These are phyloP conservation scores for Palythoa grandiflora DNA, from an alignment of 92 coral and sea anemone genomes.

Conservation along the genomic window DNA sequence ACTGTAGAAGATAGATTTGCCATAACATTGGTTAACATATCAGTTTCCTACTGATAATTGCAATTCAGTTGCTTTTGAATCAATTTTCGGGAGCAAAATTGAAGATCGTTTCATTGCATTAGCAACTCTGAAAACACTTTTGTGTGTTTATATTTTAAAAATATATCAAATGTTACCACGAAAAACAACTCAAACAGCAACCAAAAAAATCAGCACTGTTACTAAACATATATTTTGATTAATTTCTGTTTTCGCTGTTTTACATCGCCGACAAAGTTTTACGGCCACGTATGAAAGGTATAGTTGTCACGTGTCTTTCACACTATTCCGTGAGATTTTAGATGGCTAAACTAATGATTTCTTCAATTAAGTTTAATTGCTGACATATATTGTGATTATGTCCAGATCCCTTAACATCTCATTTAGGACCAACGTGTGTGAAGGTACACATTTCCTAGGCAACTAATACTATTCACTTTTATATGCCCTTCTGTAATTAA, in stretches of 20 bases:
- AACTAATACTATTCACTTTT: not conserved
- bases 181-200: not conserved
- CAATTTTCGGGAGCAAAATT: too few species aligned
- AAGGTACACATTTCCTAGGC: constrained; percentile 7
- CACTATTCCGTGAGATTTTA: constrained; percentile 40
- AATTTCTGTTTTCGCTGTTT: not conserved
- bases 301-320: constrained; percentile 42
- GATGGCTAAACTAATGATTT: constrained; percentile 31
- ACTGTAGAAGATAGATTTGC: not conserved
- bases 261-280: not conserved
- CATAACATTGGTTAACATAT: not conserved
- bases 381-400: constrained; percentile 31
- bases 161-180: not conserved
- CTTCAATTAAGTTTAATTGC: constrained; percentile 49
- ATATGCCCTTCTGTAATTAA: not conserved
- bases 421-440: constrained; percentile 2
- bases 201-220: not conserved
- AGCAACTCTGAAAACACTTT: too few species aligned
- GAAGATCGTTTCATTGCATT: too few species aligned
- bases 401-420: constrained; percentile 14
- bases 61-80: too few species aligned
- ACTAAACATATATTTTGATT: not conserved
- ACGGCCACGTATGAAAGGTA: not conserved
- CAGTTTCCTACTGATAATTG: too few species aligned
- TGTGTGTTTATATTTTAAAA: too few species aligned